phyloP scores from a whole-genome alignment of 2,888 invertebrate species.

The Pomacea canaliculata region DNA sequence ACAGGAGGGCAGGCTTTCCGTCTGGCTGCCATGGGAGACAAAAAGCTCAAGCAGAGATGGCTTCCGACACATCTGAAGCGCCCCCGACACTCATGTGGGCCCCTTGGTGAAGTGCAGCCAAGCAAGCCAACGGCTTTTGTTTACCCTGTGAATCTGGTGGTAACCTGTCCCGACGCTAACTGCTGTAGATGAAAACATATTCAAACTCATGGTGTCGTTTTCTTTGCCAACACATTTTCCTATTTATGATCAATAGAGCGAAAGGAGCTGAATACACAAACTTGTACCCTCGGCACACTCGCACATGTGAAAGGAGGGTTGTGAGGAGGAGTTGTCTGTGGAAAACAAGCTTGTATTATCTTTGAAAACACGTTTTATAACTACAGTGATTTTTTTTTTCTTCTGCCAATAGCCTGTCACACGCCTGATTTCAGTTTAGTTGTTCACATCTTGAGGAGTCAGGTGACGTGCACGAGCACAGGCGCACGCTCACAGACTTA shows the following conservation, averaged over 20 bases:
- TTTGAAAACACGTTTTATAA: slow-evolving; percentile 15
- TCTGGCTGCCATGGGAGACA: too few relatives aligned
- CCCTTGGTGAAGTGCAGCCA: not conserved
- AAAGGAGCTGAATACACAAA: slow-evolving; percentile 7
- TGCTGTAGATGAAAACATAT: slow-evolving; percentile 18
- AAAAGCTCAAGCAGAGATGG: too few relatives aligned
- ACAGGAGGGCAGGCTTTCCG: too few relatives aligned
- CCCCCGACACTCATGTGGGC: not conserved
- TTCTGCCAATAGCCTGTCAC: too few relatives aligned
- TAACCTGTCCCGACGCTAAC: slow-evolving; percentile 1
- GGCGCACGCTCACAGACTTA: too few relatives aligned
- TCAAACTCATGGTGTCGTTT: slow-evolving; percentile 12
- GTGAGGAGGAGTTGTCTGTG: not conserved
- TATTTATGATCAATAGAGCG: slow-evolving; percentile 16
- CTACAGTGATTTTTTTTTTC: not conserved
- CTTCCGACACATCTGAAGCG: too few relatives aligned
- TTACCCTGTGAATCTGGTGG: slow-evolving; percentile 10
- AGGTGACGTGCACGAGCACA: too few relatives aligned
- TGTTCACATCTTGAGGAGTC: too few relatives aligned
- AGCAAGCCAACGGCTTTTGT: slow-evolving; percentile 5
- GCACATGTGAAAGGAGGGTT: not conserved
- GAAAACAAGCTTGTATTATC: slow-evolving; percentile 12
- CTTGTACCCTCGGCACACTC: not conserved
- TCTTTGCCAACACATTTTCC: slow-evolving; percentile 15
- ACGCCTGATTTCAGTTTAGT: too few relatives aligned